Evolutionary conservation across 2,797 vertebrate genomes (phyloP).

Genomic region (Schizopygopsis malacanthus): DNA sequence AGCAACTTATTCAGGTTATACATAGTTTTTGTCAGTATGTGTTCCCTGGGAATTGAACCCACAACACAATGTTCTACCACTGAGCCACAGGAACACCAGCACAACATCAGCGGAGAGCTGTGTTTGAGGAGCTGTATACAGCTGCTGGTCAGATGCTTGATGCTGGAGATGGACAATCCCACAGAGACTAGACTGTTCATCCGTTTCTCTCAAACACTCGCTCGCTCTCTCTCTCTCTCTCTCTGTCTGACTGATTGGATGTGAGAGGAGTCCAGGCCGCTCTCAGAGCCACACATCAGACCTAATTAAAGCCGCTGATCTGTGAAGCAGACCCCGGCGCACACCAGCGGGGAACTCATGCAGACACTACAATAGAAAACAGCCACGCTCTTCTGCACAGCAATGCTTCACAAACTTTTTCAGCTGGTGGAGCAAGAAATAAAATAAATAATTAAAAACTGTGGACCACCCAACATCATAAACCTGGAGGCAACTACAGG

Average conservation of each 20-base stretch:
- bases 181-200: conserved; percentile 34
- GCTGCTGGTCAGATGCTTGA: conserved; percentile 10
- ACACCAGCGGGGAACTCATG: conserved; percentile 50
- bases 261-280: conserved; percentile 54
- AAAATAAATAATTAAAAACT: neutral
- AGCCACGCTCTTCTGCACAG: conserved; percentile 5
- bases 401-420: neutral
- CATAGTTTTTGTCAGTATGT: no score
- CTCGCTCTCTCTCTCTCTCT: neutral
- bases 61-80: no score
- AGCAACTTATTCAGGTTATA: no score
- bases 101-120: neutral
- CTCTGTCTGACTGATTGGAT: conserved; percentile 62
- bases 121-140: neutral
- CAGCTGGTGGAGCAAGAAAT: neutral
- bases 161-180: conserved; percentile 29
- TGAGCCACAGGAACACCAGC: no score
- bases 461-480: neutral
- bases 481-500: neutral
- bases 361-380: neutral
- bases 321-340: conserved; percentile 69
- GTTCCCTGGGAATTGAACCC: no score
- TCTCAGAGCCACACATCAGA: conserved; percentile 68
- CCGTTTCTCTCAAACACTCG: conserved; percentile 4
- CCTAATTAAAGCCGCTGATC: conserved; percentile 76